Evolutionary conservation across 2,888 invertebrate species (phyloP), one percentile per base, ranked within the genome.

Genomic region (Hirtodrosophila alboralis): DNA sequence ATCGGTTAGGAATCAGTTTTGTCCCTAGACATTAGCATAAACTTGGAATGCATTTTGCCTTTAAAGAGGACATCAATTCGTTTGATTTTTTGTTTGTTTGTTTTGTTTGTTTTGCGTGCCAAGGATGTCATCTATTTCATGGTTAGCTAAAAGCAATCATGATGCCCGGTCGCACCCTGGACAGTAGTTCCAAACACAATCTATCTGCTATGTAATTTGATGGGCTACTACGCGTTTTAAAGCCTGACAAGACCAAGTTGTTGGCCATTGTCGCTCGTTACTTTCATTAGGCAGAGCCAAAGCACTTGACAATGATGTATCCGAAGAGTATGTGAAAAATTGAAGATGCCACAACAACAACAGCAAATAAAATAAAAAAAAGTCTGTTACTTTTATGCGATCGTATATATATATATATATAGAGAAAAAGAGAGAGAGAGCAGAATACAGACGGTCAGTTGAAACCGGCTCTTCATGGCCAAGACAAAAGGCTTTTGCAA

Each of bases 221-320:
- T 67, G 70, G 56, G n/a, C n/a, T 36, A 41, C 41, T 56, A 64
- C 64, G 70, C 66, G 64, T 34, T 49, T 44, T 52, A 45, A 48
- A 30, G n/a, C n/a, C 68, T 65, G 59, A 66, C 37, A 70, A 34
- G 31, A 23, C 49, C 36, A 63, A 78, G 64, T 58, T 58, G 71
- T 75, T 83, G 75, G 56, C 69, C 77, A 58, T 58, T 61, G 84
- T 53, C 60, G 77, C 69, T 77, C 81, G 81, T 83, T 85, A 84
- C 78, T 84, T 78, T 78, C 85, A 78, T 78, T 78, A 78, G 83
- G 76, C 59, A 59, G n/a, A n/a, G 60, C 41, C 60, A 60, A n/a
- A n/a, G 59, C 83, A 70, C 77, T 76, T 88, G 86, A 87, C 87
- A 87, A 78, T 88, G 88, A 87, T 83, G 86, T 74, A 88, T 88